phyloP scores from a whole-genome alignment of 2,113 vertebrate species.

The Pitta sordida region DNA sequence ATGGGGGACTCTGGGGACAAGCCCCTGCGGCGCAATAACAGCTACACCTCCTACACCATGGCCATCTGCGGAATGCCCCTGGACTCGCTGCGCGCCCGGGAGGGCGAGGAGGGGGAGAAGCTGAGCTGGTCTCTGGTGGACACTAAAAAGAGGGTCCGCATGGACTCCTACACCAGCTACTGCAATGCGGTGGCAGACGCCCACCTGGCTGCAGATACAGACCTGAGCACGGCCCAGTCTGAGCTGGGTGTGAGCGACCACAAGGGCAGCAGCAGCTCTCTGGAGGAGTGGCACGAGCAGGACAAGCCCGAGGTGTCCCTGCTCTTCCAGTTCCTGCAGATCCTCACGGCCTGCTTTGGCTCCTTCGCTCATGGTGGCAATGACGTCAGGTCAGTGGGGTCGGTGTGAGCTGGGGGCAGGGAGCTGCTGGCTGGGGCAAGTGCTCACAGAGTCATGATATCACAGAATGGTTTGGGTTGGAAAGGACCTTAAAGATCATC shows the following conservation, averaged over 20 bases:
- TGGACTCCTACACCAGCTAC: slow-evolving; percentile 94
- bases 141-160: slow-evolving; percentile 81
- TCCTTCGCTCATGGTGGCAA: slow-evolving; percentile 97
- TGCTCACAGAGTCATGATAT: not conserved
- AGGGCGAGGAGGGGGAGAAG: slow-evolving; percentile 73
- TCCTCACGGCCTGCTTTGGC: slow-evolving; percentile 94
- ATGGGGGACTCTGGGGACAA: slow-evolving; percentile 88
- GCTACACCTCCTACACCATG: slow-evolving; percentile 97
- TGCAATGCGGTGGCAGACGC: slow-evolving; percentile 81
- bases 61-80: slow-evolving; percentile 93
- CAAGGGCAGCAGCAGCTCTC: slow-evolving; percentile 53
- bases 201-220: slow-evolving; percentile 65
- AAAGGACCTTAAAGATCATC: not conserved
- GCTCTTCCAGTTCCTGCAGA: slow-evolving; percentile 95
- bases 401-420: not conserved
- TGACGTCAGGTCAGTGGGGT: slow-evolving; percentile 86
- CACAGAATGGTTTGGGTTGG: not conserved
- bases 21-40: slow-evolving; percentile 92
- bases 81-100: slow-evolving; percentile 77
- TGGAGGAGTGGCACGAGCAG: slow-evolving; percentile 86
- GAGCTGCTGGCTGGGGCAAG: not conserved
- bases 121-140: slow-evolving; percentile 56
- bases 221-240: slow-evolving; percentile 54
- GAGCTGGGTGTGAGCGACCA: slow-evolving; percentile 61
- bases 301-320: slow-evolving; percentile 87